These are phyloP conservation scores for Crambe crambe DNA, from an alignment of 37 sponge, comb jelly and placozoan genomes.

Conservation along the genomic window DNA sequence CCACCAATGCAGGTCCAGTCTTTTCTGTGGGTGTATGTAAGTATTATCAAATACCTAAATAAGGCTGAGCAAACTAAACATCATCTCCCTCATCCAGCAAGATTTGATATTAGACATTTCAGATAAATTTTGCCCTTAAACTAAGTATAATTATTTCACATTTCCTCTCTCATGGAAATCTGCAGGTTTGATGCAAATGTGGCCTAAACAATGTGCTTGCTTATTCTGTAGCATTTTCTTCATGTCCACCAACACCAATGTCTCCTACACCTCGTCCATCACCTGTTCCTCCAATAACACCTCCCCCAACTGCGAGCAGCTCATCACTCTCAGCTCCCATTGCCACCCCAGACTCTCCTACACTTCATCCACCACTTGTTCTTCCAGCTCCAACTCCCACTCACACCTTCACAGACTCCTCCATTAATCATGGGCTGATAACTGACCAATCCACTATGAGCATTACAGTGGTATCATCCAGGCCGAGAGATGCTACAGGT, in stretches of 20 bases:
- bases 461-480: neutral
- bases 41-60: neutral
- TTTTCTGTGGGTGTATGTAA: slow-evolving; percentile 6
- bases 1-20: slow-evolving; percentile 10
- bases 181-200: too few relatives aligned
- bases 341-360: neutral
- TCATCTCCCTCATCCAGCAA: too few relatives aligned
- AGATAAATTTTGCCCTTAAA: too few relatives aligned
- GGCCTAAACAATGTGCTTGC: too few relatives aligned
- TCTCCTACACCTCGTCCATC: too few relatives aligned
- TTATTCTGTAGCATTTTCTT: too few relatives aligned
- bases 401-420: neutral
- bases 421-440: too few relatives aligned
- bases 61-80: too few relatives aligned
- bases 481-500: neutral
- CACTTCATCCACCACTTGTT: neutral
- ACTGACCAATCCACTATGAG: neutral
- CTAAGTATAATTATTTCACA: too few relatives aligned
- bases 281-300: too few relatives aligned
- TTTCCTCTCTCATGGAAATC: too few relatives aligned
- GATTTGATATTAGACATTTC: too few relatives aligned
- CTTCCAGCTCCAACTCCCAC: neutral
- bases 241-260: neutral
- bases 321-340: neutral
- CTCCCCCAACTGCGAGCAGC: neutral